Conservation (phyloP, 2,797 vertebrate species). For the Zalophus californianus region DNA sequence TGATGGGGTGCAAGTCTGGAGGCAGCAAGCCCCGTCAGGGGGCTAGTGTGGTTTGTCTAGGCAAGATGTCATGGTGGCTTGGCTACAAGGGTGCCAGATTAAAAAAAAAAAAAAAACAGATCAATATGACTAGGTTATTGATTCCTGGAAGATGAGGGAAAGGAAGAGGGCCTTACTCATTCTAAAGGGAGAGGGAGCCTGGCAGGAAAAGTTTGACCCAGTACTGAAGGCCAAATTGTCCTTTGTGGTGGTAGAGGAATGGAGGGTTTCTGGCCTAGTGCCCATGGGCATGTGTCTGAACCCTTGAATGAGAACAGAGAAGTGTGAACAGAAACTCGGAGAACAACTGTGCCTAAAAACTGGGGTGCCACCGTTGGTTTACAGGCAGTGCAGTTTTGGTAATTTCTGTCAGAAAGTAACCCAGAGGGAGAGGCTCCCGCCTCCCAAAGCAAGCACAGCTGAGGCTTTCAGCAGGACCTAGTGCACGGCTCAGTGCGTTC, state of each 20-base stretch:
- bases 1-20: not conserved
- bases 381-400: not conserved
- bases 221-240: not conserved
- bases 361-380: not conserved
- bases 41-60: not conserved
- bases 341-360: not conserved
- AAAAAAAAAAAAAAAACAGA: not conserved
- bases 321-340: not conserved
- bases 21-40: not conserved
- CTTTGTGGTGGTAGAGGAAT: not conserved
- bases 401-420: not conserved
- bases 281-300: not conserved
- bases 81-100: not conserved
- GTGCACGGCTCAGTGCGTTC: not conserved
- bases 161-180: not conserved
- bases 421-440: not conserved
- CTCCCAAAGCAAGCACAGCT: not conserved
- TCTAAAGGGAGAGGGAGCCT: not conserved
- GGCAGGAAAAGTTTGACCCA: not conserved
- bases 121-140: not conserved
- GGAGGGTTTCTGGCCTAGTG: not conserved
- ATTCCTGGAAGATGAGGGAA: not conserved
- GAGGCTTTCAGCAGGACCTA: not conserved
- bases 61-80: not conserved
- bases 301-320: constrained; percentile 1